These are phyloP conservation scores for Eulemur rubriventer DNA, from an alignment of 2,797 vertebrate species.

Conservation along the genomic window DNA sequence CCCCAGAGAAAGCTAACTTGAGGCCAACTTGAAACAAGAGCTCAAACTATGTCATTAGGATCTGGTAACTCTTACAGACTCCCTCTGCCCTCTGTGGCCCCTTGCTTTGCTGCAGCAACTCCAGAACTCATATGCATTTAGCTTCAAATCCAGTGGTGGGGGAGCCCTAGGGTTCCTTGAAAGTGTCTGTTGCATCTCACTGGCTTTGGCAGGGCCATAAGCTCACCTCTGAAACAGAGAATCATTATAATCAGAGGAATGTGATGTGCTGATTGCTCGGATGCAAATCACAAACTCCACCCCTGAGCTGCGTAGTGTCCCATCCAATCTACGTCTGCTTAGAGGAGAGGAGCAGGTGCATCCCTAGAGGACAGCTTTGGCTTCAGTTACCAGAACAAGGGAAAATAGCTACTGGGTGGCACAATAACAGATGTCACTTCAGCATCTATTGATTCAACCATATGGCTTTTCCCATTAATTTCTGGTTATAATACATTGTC, in stretches of 20 bases:
- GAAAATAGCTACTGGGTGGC: slow-evolving; percentile 8
- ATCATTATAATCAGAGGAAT: neutral
- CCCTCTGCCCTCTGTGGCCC: neutral
- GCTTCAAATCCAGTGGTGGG: neutral
- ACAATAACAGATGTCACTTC: slow-evolving; percentile 46
- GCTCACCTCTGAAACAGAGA: neutral
- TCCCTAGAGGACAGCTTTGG: slow-evolving; percentile 27
- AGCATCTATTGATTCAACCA: slow-evolving; percentile 35
- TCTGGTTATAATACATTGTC: slow-evolving; percentile 48
- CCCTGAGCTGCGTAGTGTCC: neutral
- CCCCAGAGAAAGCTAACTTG: neutral
- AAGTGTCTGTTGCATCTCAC: neutral
- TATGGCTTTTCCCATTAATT: slow-evolving; percentile 65
- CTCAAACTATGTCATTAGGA: neutral
- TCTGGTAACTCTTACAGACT: neutral
- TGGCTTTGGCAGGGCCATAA: neutral
- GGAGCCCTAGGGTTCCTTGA: neutral
- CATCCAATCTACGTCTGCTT: neutral
- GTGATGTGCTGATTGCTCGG: neutral
- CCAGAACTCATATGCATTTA: neutral
- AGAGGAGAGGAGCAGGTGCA: slow-evolving; percentile 22
- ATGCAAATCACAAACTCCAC: neutral
- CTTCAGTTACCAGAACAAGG: slow-evolving; percentile 31
- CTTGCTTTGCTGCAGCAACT: neutral
- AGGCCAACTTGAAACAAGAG: neutral